Percentiles rank a stretch among this genome's conserved stretches.
Evolutionary conservation across 2,113 vertebrate genomes (phyloP).

Genomic region (Antigone vipio): DNA sequence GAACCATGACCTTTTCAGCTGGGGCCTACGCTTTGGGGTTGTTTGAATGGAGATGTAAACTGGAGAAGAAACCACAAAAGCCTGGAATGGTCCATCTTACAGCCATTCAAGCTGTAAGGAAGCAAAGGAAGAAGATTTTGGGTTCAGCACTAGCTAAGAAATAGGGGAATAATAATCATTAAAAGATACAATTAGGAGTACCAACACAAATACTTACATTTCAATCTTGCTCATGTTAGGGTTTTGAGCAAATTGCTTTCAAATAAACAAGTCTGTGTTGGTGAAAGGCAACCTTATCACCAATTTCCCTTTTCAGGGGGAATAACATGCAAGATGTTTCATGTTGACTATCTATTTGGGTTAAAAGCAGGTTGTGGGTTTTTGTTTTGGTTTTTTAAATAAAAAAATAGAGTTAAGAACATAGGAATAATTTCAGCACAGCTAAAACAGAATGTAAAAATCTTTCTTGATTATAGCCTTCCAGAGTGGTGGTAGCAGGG

Average conservation of each 20-base stretch:
- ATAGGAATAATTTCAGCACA: background rate
- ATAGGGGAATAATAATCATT: background rate
- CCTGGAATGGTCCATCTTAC: background rate
- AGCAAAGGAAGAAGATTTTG: background rate
- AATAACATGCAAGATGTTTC: background rate
- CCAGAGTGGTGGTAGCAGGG: background rate
- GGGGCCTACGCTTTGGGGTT: rapidly evolving
- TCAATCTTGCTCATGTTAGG: background rate
- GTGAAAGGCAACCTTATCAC: background rate
- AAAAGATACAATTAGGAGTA: background rate
- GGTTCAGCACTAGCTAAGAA: background rate
- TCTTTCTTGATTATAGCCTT: background rate
- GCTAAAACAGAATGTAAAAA: background rate
- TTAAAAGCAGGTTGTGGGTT: background rate
- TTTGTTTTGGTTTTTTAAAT: background rate
- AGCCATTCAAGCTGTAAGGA: too few species aligned
- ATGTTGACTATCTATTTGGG: background rate
- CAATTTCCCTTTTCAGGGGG: background rate
- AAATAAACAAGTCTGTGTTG: background rate
- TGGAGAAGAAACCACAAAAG: background rate
- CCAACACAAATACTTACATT: background rate
- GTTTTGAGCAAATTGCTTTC: background rate
- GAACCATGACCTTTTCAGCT: background rate
- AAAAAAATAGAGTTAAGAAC: background rate
- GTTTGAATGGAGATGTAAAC: background rate